phyloP scores from a whole-genome alignment of 2,797 vertebrate genomes.

The Graptemys geographica region DNA sequence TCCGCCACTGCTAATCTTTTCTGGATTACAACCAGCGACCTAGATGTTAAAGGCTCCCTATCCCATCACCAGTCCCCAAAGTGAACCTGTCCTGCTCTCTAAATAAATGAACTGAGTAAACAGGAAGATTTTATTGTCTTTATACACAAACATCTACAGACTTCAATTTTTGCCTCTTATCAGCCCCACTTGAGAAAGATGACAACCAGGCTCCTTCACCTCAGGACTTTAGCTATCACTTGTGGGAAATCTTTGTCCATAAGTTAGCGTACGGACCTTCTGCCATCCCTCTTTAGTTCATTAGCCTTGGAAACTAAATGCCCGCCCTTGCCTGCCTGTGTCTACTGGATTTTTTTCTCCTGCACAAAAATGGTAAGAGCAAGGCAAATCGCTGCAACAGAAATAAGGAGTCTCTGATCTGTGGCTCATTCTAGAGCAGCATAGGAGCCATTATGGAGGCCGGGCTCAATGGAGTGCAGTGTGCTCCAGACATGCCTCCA shows the following conservation, averaged over 20 bases:
- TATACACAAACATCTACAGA: not conserved
- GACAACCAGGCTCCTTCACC: not conserved
- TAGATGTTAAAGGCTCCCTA: not conserved
- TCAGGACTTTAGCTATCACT: not conserved
- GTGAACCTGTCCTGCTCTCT: not conserved
- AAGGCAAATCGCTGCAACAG: not conserved
- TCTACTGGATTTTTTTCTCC: not conserved
- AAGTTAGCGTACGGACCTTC: not conserved
- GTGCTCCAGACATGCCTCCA: not conserved
- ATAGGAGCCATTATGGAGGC: not conserved
- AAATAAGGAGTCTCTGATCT: not conserved
- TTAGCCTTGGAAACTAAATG: not conserved
- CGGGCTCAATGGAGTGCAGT: not conserved
- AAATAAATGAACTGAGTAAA: not conserved
- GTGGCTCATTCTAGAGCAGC: not conserved
- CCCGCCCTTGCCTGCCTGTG: not conserved
- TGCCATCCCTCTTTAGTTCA: not conserved
- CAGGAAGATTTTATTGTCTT: not conserved
- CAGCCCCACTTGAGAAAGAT: not conserved
- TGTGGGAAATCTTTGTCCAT: not conserved
- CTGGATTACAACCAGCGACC: not conserved
- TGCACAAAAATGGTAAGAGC: not conserved
- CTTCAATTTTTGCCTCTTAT: not conserved
- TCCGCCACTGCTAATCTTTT: not conserved
- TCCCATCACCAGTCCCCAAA: not conserved